Evolutionary conservation across 2,797 vertebrate species (phyloP), one percentile per base, ranked within the genome.

Genomic region (Lepilemur septentrionalis): DNA sequence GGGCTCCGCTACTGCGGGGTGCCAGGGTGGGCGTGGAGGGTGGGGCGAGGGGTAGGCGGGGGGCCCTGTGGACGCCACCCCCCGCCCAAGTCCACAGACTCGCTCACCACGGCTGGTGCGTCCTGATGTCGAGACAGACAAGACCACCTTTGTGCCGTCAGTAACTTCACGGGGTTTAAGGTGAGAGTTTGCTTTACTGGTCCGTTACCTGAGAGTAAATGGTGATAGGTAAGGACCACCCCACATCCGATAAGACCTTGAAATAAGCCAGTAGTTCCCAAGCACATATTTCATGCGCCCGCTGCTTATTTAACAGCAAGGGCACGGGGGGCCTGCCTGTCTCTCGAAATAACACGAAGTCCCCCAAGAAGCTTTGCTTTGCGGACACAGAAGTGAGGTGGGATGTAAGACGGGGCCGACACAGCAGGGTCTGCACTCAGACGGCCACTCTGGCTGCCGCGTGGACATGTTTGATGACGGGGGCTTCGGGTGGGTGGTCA

Each of bases 11-110:
- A 0, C 38, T 0, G 32, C 2, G 23, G 18, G 18, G 38, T 7
- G 2, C 2, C 4, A 17, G 35, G 30, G 25, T 10, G 61, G 5
- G 13, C 8, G 1, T 0, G 6, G 25, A 1, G 0, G 10, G 23
- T 1, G 61, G 25, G 30, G 55, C 32, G 10, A 9, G n/a, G 8
- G 4, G 7, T 8, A 9, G 28, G 28, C 9, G 0, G 43, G 43
- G 43, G 13, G 7, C 5, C 9, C 10, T 0, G 2, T 4, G 23
- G 63, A 7, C 14, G 14, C n/a, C 38, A 14, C 48, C 46, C 12
- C 7, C 3, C 8, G 13, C 32, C 73, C 12, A 3, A 1, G 7
- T 2, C 9, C 23, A 32, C 1, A 2, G 23, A 3, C 46, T 38
- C 22, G 1, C 1, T 22, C 52, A 13, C 5, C 2, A 7, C 12